Percentiles rank a stretch among this genome's conserved stretches.
These are phyloP conservation scores for Lasioglossum figueresi DNA, from an alignment of 2,888 invertebrate genomes.

Conservation along the genomic window DNA sequence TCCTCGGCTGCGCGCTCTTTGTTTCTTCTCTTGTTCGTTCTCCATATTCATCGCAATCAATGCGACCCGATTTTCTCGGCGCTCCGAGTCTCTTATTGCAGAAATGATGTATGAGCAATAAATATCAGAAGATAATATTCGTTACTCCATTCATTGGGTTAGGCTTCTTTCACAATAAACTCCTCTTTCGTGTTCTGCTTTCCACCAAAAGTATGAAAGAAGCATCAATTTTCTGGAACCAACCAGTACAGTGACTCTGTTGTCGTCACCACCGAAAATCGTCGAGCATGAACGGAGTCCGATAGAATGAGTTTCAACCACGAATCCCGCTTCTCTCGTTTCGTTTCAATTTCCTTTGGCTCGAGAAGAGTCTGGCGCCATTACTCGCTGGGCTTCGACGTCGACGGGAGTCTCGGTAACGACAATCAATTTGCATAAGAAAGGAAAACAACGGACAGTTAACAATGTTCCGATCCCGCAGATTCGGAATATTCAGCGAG, in stretches of 20 bases:
- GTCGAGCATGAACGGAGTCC: neutral
- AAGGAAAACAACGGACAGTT: conserved; percentile 50
- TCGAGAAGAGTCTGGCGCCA: neutral
- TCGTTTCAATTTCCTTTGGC: neutral
- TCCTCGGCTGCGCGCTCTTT: neutral
- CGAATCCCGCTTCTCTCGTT: neutral
- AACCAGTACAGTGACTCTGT: neutral
- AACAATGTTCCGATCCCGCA: conserved; percentile 37
- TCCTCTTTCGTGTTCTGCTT: no score
- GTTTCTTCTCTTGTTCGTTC: neutral
- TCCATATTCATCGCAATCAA: neutral
- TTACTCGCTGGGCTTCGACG: conserved; percentile 17
- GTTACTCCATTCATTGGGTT: neutral
- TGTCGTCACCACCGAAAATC: neutral
- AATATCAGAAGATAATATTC: neutral
- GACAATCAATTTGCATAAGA: conserved; percentile 55
- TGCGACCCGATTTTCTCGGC: neutral
- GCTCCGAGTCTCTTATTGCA: neutral
- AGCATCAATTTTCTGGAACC: no score
- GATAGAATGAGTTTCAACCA: neutral
- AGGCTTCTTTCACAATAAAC: neutral
- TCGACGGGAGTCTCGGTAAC: conserved; percentile 36
- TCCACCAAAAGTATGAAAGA: no score
- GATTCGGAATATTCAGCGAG: conserved; percentile 60
- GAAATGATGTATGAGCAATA: neutral